These are phyloP conservation scores for Apis mellifera DNA, from an alignment of 1,140 invertebrate genomes.

Conservation along the genomic window Amel_HAv3.1 CM009932.2:8159501-8160000, in stretches of 20 bases:
- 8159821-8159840: conserved; percentile 78
- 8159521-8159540: no score
- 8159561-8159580: not conserved
- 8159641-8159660: not conserved
- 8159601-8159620: conserved; percentile 7
- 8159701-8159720: not conserved
- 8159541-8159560: no score
- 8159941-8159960: not conserved
- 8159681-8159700: not conserved
- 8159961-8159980: no score
- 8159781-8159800: conserved; percentile 71
- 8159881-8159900: conserved; percentile 2
- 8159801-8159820: conserved; percentile 71
- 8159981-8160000: conserved; percentile 57
- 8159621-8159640: conserved; percentile 10
- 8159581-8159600: not conserved
- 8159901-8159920: conserved; percentile 15
- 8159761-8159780: conserved; percentile 70
- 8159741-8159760: conserved; percentile 51
- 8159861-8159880: not conserved
- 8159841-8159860: conserved; percentile 79
- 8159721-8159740: conserved; percentile 67
- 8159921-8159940: not conserved
- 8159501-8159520: not conserved
- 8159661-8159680: not conserved